Base-by-base conservation (phyloP, 1,140 invertebrate species). In the Saccostrea glomerata region DNA sequence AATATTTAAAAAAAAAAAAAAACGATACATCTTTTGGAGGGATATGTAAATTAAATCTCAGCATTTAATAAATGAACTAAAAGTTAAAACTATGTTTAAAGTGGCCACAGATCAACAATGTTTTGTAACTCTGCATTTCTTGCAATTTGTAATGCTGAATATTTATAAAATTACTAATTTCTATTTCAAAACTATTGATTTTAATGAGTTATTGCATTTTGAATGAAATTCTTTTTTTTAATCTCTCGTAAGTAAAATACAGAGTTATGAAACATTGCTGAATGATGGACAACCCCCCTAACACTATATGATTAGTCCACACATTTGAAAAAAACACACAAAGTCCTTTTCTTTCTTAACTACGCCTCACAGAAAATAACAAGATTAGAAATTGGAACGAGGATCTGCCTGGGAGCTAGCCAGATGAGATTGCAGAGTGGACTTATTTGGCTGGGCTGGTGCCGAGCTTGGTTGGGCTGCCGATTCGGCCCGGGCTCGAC, bases 401-500 rank as follows among this genome's bases (percentile, higher is more conserved):
- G 25, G 70, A 13, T 77, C 70, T 77, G 70, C 70, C 17, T 25
- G 30, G 70, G 70, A 77, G 25, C 6, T 77, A 77, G 15, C 25
- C 36, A 25, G 90, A 87, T 47, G 92, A 92, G 63, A 90, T 91
- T 70, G 86, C 87, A 56, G 92, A 92, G 5, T 92, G 87, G 70
- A 25, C 25, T 20, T 87, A 85, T 58, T 86, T 88, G n/a, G 85
- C 89, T 25, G 90, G 88, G 73, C 90, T 92, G 82, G 89, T 87
- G 20, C 86, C 87, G 30, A 86, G 82, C 12, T 86, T 60, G 7
- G 89, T 70, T 23, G 88, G 87, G 77, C 85, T 90, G 36, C 90
- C 90, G 12, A 77, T 25, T 12, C 70, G 70, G 25, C 23, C 70
- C 25, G 93, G 93, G 54, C 92, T 93, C 70, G 93, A 92, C 55